Evolutionary conservation across 2,797 vertebrate genomes (phyloP).

Genomic region (Bovichtus variegatus): DNA sequence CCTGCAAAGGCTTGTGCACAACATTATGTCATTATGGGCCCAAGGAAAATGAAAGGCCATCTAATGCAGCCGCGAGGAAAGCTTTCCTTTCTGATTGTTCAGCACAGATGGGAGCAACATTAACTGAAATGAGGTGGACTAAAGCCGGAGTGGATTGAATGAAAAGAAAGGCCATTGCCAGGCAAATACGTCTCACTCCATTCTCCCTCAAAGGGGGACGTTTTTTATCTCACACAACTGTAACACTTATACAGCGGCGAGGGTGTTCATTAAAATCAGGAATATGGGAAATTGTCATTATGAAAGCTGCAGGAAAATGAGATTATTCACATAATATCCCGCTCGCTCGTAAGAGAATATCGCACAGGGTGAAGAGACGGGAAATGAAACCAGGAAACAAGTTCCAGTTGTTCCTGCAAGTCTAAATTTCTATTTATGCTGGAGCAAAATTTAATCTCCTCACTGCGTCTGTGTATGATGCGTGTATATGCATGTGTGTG

Average conservation of each 20-base stretch:
- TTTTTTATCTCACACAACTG: slow-evolving; percentile 47
- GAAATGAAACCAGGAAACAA: slow-evolving; percentile 76
- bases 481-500: not conserved
- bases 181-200: slow-evolving; percentile 65
- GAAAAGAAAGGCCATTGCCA: slow-evolving; percentile 60
- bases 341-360: slow-evolving; percentile 65
- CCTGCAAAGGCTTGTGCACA: slow-evolving; percentile 62
- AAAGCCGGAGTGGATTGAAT: slow-evolving; percentile 63
- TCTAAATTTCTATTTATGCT: slow-evolving; percentile 65
- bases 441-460: slow-evolving; percentile 53
- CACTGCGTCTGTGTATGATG: slow-evolving; percentile 4
- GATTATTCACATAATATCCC: slow-evolving; percentile 70
- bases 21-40: slow-evolving; percentile 78
- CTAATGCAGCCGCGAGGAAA: slow-evolving; percentile 61
- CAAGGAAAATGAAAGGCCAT: slow-evolving; percentile 73
- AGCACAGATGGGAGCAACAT: slow-evolving; percentile 75
- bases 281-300: slow-evolving; percentile 64
- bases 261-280: slow-evolving; percentile 63
- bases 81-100: slow-evolving; percentile 72
- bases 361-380: slow-evolving; percentile 62
- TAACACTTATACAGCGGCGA: slow-evolving; percentile 31
- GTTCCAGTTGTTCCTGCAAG: slow-evolving; percentile 60
- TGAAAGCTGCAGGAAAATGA: slow-evolving; percentile 60
- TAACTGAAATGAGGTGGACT: slow-evolving; percentile 68
- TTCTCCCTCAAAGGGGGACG: slow-evolving; percentile 20